Conservation (phyloP, 2,797 vertebrate species). For the Apogon hyalosoma region DNA sequence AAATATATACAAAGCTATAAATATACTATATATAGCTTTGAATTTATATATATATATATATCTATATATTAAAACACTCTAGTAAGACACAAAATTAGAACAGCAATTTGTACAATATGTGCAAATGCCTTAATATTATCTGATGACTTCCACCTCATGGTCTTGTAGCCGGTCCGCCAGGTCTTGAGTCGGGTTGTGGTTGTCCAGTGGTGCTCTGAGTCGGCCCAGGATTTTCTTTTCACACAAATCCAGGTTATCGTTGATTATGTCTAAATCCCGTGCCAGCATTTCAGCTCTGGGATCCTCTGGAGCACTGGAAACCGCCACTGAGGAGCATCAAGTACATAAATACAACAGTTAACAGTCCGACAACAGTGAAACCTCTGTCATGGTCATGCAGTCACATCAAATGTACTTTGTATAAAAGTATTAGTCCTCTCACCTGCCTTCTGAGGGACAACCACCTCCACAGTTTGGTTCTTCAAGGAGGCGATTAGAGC, state of each 20-base stretch:
- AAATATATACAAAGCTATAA: neutral
- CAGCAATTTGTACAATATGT: too few relatives aligned
- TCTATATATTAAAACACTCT: too few relatives aligned
- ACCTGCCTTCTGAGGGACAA: constrained; percentile 68
- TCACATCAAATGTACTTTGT: neutral
- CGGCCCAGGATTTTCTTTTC: constrained; percentile 84
- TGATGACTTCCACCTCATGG: constrained; percentile 83
- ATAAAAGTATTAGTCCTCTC: constrained; percentile 18
- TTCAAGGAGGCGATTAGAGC: constrained; percentile 65
- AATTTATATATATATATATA: too few relatives aligned
- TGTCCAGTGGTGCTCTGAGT: constrained; percentile 86
- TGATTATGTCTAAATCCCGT: constrained; percentile 82
- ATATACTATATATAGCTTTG: too few relatives aligned
- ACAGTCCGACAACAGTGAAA: neutral
- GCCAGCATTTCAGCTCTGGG: constrained; percentile 81
- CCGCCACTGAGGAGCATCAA: constrained; percentile 48
- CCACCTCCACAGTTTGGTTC: constrained; percentile 64
- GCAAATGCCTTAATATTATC: too few relatives aligned
- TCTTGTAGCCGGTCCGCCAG: constrained; percentile 84
- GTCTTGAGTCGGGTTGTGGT: constrained; percentile 81
- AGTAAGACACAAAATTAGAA: too few relatives aligned
- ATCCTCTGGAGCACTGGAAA: constrained; percentile 75
- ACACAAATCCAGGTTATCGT: constrained; percentile 79
- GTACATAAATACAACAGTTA: neutral
- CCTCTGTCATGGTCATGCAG: neutral